Base-by-base conservation (phyloP, 2,888 invertebrate genomes). In the Trimorus sp. region DNA sequence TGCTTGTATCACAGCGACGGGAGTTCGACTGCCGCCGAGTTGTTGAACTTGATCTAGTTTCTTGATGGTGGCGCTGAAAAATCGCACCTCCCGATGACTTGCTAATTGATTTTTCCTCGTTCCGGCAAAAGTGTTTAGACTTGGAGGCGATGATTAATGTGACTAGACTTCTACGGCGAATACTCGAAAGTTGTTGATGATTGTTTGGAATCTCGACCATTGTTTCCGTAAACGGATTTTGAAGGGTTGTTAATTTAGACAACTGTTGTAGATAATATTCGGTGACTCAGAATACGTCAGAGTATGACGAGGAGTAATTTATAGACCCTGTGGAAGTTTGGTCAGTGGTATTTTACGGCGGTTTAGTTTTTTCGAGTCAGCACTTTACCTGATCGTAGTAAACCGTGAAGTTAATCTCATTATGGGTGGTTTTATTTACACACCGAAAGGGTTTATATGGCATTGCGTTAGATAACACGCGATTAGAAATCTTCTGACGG, bases 1-100 rank as follows among this genome's bases (percentile, higher is more conserved):
- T 60, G 40, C 60, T 70, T 56, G 70, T 65, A 66, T 60, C 37
- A 65, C 37, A 70, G 65, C 36, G 66, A 78, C 26, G 49, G 63
- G 1, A 9, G 37, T 15, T 40, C 7, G 42, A 66, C 59, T 42
- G 4, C 49, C n/a, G 4, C 49, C n/a, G 6, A 36, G 1, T 42
- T 45, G 56, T 16, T 59, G 36, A 66, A 42, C 45, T 59, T 66
- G 63, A 5, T 56, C 63, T 16, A 73, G n/a, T 63, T 73, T 56
- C 45, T 45, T 51, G 2, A 40, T 14, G n/a, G 48, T 53, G 15
- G 12, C 9, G 26, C 1, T 42, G 9, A 45, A 36, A 62, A 38
- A 53, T 26, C 1, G 14, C 26, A 53, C 26, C 3, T 15, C 15
- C 15, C 16, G 26, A 45, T 16, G 45, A 11, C 16, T 37, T 56